Conservation (phyloP, 2,797 vertebrate species). For the Sarcoramphus papa region DNA sequence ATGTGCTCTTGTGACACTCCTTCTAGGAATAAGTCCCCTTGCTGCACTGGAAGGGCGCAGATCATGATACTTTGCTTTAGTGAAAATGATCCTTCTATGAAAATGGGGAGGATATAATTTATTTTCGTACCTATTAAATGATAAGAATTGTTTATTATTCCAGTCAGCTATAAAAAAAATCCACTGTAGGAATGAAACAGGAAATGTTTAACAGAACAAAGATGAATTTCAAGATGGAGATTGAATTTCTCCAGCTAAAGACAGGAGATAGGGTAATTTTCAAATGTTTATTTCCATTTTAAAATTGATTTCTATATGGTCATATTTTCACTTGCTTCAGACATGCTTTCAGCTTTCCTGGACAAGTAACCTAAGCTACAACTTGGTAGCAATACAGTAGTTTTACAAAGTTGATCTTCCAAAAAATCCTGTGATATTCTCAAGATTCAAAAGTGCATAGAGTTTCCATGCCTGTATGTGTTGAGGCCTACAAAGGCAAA, state of each 20-base stretch:
- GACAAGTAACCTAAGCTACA: not conserved
- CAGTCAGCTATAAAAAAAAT: not conserved
- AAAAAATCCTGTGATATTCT: not conserved
- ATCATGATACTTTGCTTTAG: not conserved
- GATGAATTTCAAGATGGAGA: not conserved
- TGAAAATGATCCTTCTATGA: not conserved
- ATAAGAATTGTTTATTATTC: not conserved
- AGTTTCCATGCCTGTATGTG: not conserved
- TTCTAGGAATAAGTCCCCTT: not conserved
- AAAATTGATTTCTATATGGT: no score
- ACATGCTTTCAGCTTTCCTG: not conserved
- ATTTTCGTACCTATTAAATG: not conserved
- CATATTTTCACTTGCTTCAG: not conserved
- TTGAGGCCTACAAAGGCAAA: not conserved
- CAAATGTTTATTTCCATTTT: not conserved
- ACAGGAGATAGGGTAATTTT: not conserved
- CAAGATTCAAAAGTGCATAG: not conserved
- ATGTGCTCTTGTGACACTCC: not conserved
- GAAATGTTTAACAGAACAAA: not conserved
- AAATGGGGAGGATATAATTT: not conserved
- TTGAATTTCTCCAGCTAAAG: not conserved
- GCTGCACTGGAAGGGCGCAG: not conserved
- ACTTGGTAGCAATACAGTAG: not conserved
- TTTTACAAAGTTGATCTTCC: not conserved
- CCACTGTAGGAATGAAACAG: not conserved